Percentiles rank a stretch among this genome's conserved stretches.
Conservation (phyloP, 1,140 invertebrate species). For the Acromyrmex heyeri region DNA sequence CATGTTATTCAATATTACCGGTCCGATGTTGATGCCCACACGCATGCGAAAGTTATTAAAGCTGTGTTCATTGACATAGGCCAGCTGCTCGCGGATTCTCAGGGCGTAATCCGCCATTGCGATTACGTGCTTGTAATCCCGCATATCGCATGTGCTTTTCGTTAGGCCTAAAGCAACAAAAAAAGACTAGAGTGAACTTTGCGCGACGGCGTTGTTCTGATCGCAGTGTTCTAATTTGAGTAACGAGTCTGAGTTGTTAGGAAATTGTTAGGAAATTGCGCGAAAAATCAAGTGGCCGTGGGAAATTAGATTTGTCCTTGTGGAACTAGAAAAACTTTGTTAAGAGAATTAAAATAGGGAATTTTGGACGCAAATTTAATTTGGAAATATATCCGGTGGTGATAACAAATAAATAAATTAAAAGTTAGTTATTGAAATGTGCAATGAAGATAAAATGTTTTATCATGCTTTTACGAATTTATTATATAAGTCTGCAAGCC, state of each 20-base stretch:
- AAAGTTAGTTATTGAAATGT: background rate
- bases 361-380: background rate
- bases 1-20: constrained; percentile 84
- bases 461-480: background rate
- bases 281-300: constrained; percentile 5
- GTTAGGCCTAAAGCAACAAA: constrained; percentile 89
- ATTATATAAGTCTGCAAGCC: background rate
- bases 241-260: constrained; percentile 18
- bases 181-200: constrained; percentile 18
- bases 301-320: constrained; percentile 24
- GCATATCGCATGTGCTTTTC: constrained; percentile 92
- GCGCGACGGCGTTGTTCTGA: background rate
- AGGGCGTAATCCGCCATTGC: constrained; percentile 97
- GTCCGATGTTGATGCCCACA: constrained; percentile 97
- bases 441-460: background rate
- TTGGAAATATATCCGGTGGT: background rate
- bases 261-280: constrained; percentile 24
- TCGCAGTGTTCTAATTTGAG: constrained; percentile 12
- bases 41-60: constrained; percentile 98
- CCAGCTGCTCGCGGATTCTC: constrained; percentile 94
- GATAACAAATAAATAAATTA: background rate
- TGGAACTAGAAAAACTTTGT: background rate
- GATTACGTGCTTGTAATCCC: constrained; percentile 92
- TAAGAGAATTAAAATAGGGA: background rate
- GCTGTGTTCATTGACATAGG: constrained; percentile 97